These are phyloP conservation scores for Schlechtendalia chinensis DNA, from an alignment of 1,140 invertebrate genomes.

Conservation along the genomic window DNA sequence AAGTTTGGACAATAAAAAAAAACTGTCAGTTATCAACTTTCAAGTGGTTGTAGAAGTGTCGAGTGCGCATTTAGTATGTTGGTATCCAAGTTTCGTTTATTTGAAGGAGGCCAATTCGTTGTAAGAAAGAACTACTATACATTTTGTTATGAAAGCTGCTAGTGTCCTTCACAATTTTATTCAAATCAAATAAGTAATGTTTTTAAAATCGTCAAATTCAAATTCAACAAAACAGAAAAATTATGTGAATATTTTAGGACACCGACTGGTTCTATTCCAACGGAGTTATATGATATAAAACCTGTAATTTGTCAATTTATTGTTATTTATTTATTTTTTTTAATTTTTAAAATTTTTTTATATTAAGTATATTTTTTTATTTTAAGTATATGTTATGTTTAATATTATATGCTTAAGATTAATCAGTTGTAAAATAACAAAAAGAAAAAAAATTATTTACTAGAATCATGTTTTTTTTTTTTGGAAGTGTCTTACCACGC, in stretches of 20 bases:
- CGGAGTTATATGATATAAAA: too few species aligned
- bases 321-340: too few species aligned
- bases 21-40: not conserved
- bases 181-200: not conserved
- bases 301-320: constrained; percentile 16
- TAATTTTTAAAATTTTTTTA: too few species aligned
- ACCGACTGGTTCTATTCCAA: too few species aligned
- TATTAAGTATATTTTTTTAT: too few species aligned
- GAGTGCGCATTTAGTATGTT: constrained; percentile 11
- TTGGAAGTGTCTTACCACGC: too few species aligned
- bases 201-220: not conserved
- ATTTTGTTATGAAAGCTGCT: not conserved
- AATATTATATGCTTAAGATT: too few species aligned
- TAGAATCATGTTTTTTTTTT: too few species aligned
- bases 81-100: constrained; percentile 3
- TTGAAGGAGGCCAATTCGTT: constrained; percentile 16
- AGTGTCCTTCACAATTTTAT: constrained; percentile 9
- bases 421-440: too few species aligned
- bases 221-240: constrained; percentile 2
- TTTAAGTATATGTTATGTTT: too few species aligned
- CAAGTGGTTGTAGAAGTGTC: not conserved
- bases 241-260: constrained; percentile 27
- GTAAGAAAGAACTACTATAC: constrained; percentile 9
- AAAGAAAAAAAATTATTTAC: too few species aligned
- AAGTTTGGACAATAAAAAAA: not conserved